Conservation (phyloP, 2,113 vertebrate genomes). For the Salvelinus fontinalis region DNA sequence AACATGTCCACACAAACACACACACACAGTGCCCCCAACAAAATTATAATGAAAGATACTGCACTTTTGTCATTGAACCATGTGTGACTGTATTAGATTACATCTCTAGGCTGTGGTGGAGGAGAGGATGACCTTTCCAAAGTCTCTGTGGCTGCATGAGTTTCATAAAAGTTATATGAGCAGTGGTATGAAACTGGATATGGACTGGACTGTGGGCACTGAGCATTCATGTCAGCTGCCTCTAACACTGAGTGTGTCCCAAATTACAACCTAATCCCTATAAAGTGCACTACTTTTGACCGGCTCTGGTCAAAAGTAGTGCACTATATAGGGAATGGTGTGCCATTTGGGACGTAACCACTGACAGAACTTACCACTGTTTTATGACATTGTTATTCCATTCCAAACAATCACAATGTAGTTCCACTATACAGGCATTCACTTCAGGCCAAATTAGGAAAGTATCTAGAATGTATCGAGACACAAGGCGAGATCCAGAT, state of each 20-base stretch:
- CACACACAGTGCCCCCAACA: background rate
- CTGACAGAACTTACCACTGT: background rate
- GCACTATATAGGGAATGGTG: background rate
- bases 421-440: too few species aligned
- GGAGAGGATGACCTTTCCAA: constrained; percentile 19
- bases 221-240: constrained; percentile 1
- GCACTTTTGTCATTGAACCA: constrained; percentile 20
- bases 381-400: constrained; percentile 7
- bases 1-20: constrained; percentile 3
- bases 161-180: constrained; percentile 40
- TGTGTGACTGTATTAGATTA: constrained; percentile 28
- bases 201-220: constrained; percentile 31
- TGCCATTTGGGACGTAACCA: too few species aligned
- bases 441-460: too few species aligned
- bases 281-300: background rate
- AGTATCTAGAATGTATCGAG: too few species aligned
- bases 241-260: background rate
- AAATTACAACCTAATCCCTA: background rate
- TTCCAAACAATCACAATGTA: too few species aligned
- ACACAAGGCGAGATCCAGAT: too few species aligned
- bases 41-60: background rate
- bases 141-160: constrained; percentile 8
- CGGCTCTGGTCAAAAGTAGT: background rate
- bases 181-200: constrained; percentile 32
- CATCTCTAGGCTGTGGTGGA: constrained; percentile 18